Evolutionary conservation across 1,140 invertebrate genomes (phyloP).

Genomic region (Triops longicaudatus): DNA sequence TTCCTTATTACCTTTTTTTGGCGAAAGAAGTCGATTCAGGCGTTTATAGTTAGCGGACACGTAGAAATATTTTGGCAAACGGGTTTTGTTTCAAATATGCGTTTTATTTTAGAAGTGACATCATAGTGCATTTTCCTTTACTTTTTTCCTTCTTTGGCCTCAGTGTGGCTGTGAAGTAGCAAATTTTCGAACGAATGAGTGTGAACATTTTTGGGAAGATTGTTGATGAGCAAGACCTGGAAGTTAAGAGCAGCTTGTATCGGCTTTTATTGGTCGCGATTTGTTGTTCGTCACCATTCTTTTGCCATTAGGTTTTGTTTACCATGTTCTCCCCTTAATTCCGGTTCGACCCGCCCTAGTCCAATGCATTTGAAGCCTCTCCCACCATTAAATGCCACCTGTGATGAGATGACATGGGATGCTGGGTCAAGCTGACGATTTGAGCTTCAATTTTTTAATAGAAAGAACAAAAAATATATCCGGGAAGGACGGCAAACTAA

Average conservation of each 20-base stretch:
- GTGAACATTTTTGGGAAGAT: neutral
- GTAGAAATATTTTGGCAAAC: neutral
- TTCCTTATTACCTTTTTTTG: too few relatives aligned
- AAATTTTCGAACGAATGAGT: neutral
- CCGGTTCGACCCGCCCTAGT: constrained; percentile 4
- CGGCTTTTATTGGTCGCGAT: neutral
- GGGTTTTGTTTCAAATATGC: neutral
- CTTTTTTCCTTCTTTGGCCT: neutral
- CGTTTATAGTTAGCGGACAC: neutral
- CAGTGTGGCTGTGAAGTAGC: neutral
- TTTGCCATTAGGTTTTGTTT: constrained; percentile 15
- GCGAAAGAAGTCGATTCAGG: too few relatives aligned
- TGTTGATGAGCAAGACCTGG: neutral
- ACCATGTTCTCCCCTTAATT: constrained; percentile 4
- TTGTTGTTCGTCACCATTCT: constrained; percentile 6
- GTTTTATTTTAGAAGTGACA: neutral
- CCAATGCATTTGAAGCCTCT: neutral
- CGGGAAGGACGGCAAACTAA: neutral
- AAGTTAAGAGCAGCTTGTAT: neutral
- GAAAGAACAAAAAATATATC: neutral
- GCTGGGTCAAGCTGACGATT: constrained; percentile 6
- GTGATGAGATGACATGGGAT: neutral
- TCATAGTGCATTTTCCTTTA: neutral
- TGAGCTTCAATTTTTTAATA: neutral
- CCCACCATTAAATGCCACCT: constrained; percentile 4